A percentile compares a stretch with the other conserved stretches of the same genome.
Evolutionary conservation across 2,113 vertebrate species (phyloP).

Genomic region (Heteronetta atricapilla): DNA sequence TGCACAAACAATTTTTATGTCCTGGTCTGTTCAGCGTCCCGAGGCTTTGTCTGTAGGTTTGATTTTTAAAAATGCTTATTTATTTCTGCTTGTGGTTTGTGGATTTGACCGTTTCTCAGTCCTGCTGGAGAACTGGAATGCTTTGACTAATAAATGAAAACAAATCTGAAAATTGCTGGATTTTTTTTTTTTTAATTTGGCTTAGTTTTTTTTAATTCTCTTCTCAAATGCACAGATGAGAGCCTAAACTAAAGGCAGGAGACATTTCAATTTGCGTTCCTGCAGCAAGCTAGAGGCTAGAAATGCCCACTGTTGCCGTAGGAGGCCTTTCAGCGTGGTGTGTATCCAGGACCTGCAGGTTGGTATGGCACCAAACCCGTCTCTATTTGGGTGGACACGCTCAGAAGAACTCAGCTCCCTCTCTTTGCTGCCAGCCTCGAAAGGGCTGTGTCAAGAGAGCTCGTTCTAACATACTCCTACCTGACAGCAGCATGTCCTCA

Average conservation of each 20-base stretch:
- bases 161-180: background rate
- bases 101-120: background rate
- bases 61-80: background rate
- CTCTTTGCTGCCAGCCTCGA: background rate
- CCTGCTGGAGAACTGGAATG: background rate
- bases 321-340: background rate
- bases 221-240: background rate
- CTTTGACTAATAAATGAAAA: background rate
- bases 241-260: background rate
- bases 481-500: background rate
- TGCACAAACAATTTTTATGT: background rate
- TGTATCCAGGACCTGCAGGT: background rate
- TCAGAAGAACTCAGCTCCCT: background rate
- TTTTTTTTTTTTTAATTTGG: too few relatives aligned
- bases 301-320: background rate
- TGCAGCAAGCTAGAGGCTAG: background rate
- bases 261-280: background rate
- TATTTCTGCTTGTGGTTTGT: background rate
- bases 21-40: background rate
- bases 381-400: background rate
- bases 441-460: background rate
- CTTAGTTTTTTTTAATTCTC: background rate
- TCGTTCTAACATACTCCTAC: background rate
- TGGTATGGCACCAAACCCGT: background rate
- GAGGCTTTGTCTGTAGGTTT: background rate